Evolutionary conservation across 2,797 vertebrate species (phyloP).

Genomic region (Catostomus latipinnis): DNA sequence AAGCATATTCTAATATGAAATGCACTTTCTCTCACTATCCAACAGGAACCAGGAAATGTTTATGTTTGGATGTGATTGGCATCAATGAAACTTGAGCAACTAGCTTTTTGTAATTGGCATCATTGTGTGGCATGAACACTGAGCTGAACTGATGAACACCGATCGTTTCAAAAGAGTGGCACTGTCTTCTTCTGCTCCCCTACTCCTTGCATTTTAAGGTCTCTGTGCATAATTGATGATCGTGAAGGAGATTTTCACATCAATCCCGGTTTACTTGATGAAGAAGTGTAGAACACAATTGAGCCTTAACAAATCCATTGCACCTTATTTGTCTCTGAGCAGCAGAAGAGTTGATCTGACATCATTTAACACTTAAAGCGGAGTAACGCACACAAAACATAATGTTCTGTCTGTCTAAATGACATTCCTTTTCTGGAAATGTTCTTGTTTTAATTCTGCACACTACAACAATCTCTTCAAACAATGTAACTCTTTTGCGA

Average conservation of each 20-base stretch:
- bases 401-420: background rate
- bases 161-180: too few relatives aligned
- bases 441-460: constrained; percentile 11
- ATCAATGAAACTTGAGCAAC: background rate
- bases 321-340: background rate
- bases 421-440: constrained; percentile 30
- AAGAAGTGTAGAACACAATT: too few relatives aligned
- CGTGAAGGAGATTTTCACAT: too few relatives aligned
- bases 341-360: constrained; percentile 17
- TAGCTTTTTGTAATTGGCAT: background rate
- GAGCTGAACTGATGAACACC: too few relatives aligned
- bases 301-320: too few relatives aligned
- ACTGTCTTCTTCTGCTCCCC: too few relatives aligned
- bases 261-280: too few relatives aligned
- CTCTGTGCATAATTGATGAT: too few relatives aligned
- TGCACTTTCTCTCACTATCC: background rate
- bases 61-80: constrained; percentile 29
- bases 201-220: too few relatives aligned
- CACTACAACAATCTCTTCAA: background rate
- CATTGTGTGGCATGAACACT: too few relatives aligned
- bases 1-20: too few relatives aligned
- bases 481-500: too few relatives aligned
- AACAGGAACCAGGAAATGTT: background rate
- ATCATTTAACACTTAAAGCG: constrained; percentile 24
- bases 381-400: background rate